Percentiles rank a stretch among this genome's conserved stretches.
These are phyloP conservation scores for Leptodactylus fuscus DNA, from an alignment of 2,113 vertebrate species.

Conservation along the genomic window DNA sequence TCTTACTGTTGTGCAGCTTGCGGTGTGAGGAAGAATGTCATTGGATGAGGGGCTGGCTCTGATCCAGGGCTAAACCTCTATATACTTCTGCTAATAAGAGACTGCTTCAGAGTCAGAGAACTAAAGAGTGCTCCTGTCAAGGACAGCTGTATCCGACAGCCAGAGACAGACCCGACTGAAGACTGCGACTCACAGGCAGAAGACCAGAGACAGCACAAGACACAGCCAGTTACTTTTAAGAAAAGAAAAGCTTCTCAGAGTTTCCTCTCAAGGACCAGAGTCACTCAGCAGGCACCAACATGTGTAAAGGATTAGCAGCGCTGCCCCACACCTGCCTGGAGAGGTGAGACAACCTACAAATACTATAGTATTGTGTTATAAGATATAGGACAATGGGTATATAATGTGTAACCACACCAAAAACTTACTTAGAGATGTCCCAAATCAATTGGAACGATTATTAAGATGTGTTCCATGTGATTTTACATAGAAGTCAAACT, in stretches of 20 bases:
- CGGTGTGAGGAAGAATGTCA: slow-evolving; percentile 16
- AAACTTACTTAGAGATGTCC: no score
- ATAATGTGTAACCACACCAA: not conserved
- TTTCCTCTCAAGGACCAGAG: slow-evolving; percentile 44
- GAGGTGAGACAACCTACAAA: slow-evolving; percentile 38
- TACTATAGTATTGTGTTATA: not conserved
- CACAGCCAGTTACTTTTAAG: not conserved
- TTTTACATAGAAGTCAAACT: no score
- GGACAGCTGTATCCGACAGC: slow-evolving; percentile 26
- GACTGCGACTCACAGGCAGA: not conserved
- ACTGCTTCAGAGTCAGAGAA: slow-evolving; percentile 47
- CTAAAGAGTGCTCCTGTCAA: slow-evolving; percentile 37
- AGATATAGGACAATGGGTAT: not conserved
- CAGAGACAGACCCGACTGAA: not conserved
- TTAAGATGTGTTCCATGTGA: no score
- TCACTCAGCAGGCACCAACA: slow-evolving; percentile 23
- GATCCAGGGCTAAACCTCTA: slow-evolving; percentile 51
- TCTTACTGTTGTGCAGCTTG: slow-evolving; percentile 17
- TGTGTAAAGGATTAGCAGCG: slow-evolving; percentile 59
- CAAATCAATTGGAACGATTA: no score
- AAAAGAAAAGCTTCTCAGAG: not conserved
- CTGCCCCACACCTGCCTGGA: slow-evolving; percentile 60
- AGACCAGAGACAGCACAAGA: not conserved
- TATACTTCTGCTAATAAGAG: slow-evolving; percentile 53
- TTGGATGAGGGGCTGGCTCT: slow-evolving; percentile 57